Evolutionary conservation across 2,113 vertebrate species (phyloP), one percentile per base, ranked within the genome.

Genomic region (Alces alces): DNA sequence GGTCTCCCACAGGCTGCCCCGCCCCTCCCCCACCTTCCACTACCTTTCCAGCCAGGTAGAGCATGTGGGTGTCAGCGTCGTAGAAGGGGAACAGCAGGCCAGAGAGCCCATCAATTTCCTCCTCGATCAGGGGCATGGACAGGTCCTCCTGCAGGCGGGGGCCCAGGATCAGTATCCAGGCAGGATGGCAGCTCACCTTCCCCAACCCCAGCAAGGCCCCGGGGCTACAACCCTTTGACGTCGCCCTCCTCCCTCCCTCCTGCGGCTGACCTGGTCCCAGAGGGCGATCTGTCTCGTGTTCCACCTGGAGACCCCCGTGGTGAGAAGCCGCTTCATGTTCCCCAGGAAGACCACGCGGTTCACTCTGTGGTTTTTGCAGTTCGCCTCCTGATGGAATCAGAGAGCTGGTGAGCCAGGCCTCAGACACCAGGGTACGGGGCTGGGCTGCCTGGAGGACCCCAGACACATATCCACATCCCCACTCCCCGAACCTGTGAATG

Each of bases 1-100:
- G 43, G 15, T 45, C 36, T 89, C 93, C 57, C 23, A 19, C 28
- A 78, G 55, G 45, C 17, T 55, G 16, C 19, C n/a, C 47, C 0
- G 4, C 1, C 86, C 89, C 54, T 25, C 52, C 76, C 39, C 78
- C 2, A 7, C 23, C 64, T 36, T 45, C 43, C 21, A 80, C 80
- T 97, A 99, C 99, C 99, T 99, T 99, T 97, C 99, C 99, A 57
- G 99, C 99, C 98, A 99, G 97, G 98, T 99, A 99, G 45, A 99
- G 97, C 99, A 99, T 99, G 98, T 99, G 99, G 1, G 99, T 99
- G 98, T 99, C 99, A 0, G 99, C 99, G 0, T 99, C 99, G 0
- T 99, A 99, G 98, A 99, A 99, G 0, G 99, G 99, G 98, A 99
- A 99, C 85, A 99, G 98, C 79, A 99, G 99, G 58, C 99, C 99